Base-by-base conservation (phyloP, 2,888 invertebrate species). In the Deroplatys truncata region DNA sequence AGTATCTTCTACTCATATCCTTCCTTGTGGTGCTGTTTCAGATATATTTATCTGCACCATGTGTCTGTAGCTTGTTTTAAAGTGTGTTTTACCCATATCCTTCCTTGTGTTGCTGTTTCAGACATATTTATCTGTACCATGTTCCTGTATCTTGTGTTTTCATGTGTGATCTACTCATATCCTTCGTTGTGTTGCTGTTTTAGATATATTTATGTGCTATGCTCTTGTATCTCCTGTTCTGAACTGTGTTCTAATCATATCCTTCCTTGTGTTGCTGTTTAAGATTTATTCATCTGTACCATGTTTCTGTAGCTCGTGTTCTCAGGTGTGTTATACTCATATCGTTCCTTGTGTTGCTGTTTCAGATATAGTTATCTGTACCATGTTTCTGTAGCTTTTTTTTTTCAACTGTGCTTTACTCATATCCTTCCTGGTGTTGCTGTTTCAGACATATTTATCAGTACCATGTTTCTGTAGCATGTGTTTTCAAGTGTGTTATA, bases 191-290 rank as follows among this genome's bases (percentile, higher is more conserved):
- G 15, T 29, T n/a, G 25, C 8, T 85, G n/a, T n/a, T n/a, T n/a
- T n/a, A n/a, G n/a, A n/a, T 99, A 98, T 94, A 97, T 99, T 92
- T 99, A 98, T 94, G 98, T 99, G 2, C 92, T 98, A 98, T 93
- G 98, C 98, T 0, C 96, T 98, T 0, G 95, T 97, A 91, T 98
- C 98, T 0, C n/a, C n/a, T n/a, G n/a, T n/a, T n/a, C n/a, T n/a
- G n/a, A n/a, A n/a, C n/a, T 95, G 97, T 92, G 96, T 98, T 72
- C 94, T 96, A 88, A 96, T 96, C 93, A 98, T 98, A 91, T 96
- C 97, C 86, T 93, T 97, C 72, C 94, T 96, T 29, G 94, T 94
- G 89, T 95, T 95, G 31, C n/a, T n/a, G n/a, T n/a, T n/a, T n/a
- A n/a, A n/a, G n/a, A n/a, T n/a, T n/a, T n/a, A n/a, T n/a, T n/a